Base-by-base conservation (phyloP, 2,888 invertebrate species). In the Agrochola circellaris region DNA sequence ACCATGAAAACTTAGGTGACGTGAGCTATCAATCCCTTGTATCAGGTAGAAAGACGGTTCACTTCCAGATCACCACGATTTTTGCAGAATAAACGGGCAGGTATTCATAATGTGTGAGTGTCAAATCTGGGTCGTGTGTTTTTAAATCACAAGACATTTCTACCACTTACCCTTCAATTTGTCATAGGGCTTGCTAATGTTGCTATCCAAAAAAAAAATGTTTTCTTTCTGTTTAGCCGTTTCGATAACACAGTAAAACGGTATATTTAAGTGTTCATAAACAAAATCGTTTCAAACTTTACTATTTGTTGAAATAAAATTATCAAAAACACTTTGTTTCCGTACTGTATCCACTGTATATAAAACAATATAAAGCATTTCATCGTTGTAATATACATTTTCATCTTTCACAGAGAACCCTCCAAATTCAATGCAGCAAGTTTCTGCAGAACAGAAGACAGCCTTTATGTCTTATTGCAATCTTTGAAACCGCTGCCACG, bases 371-470 rank as follows among this genome's bases (percentile, higher is more conserved):
- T 15, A 65, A 65, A 23, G 48, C 0, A 20, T 20, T n/a, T 51
- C 30, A 42, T 0, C 26, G n/a, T 42, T n/a, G 48, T 20, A 42
- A 51, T 30, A 6, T 20, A 45, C n/a, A 67, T 66, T 58, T 66
- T n/a, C 42, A 76, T 34, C 34, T 34, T 34, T 34, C 20, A 45
- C 15, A 13, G 48, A 61, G 8, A 65, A 13, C 34, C 60, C 78
- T 78, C 6, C 15, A 56, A 78, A 72, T 34, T 79, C 60, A 71
- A 51, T 58, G 78, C 72, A 60, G n/a, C 42, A 42, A 51, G 60
- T 73, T 73, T 73, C 58, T 15, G n/a, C 6, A 23, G 23, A 62
- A 62, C 62, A 62, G 26, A 67, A 48, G 45, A 48, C 60, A 48
- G 9, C 45, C 48, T n/a, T 64, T 58, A 60, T 45, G 64, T 79